Conservation (phyloP, 1,140 invertebrate genomes). For the Cataglyphis hispanica region DNA sequence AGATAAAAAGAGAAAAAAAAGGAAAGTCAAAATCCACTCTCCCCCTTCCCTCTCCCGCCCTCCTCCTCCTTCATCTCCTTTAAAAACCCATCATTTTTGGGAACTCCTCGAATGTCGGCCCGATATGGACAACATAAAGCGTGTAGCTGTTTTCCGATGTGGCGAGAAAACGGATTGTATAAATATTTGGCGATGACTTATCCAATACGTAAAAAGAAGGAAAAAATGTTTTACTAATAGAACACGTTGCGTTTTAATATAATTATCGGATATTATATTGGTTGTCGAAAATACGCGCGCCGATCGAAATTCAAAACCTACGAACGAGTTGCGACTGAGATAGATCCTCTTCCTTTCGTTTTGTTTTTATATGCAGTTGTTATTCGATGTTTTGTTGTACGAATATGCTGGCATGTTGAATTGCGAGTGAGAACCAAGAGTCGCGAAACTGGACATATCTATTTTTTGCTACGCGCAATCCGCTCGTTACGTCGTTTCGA, state of each 20-base stretch:
- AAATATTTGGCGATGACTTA: constrained; percentile 62
- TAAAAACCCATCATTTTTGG: constrained; percentile 50
- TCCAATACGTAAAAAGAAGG: constrained; percentile 67
- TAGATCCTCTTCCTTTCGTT: constrained; percentile 62
- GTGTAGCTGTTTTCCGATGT: constrained; percentile 62
- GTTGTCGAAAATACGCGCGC: constrained; percentile 32
- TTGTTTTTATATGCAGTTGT: constrained; percentile 68
- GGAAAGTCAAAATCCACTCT: constrained; percentile 65
- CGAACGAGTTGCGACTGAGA: constrained; percentile 49
- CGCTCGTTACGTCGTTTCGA: constrained; percentile 55
- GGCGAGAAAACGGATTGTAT: constrained; percentile 46
- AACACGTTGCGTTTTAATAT: constrained; percentile 63
- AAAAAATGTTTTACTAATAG: constrained; percentile 53
- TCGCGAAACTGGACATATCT: constrained; percentile 69
- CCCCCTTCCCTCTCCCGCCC: constrained; percentile 36
- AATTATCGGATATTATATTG: constrained; percentile 59
- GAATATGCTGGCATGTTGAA: constrained; percentile 80
- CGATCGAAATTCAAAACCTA: constrained; percentile 54
- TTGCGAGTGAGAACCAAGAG: constrained; percentile 68
- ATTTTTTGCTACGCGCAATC: constrained; percentile 72
- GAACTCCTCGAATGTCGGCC: constrained; percentile 64
- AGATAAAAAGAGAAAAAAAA: constrained; percentile 68
- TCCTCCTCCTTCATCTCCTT: constrained; percentile 36
- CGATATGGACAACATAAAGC: constrained; percentile 50
- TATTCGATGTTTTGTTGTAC: constrained; percentile 73